A percentile compares a stretch with the other conserved stretches of the same genome.
phyloP scores from a whole-genome alignment of 2,113 vertebrate genomes.

The Pica pica region DNA sequence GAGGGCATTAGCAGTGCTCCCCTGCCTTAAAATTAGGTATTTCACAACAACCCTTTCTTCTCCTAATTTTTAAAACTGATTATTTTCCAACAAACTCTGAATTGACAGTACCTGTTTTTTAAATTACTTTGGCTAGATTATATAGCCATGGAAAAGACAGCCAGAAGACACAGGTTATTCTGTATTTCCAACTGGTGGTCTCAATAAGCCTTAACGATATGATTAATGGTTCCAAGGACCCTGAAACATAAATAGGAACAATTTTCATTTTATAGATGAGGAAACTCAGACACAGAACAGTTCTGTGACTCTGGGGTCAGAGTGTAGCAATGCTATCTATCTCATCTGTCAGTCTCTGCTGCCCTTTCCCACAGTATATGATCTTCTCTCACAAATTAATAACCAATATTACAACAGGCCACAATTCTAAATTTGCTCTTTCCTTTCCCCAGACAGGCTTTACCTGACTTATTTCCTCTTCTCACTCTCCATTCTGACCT shows the following conservation, averaged over 20 bases:
- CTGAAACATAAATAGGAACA: neutral
- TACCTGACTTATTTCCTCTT: slow-evolving; percentile 15
- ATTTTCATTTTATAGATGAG: neutral
- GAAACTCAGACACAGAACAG: neutral
- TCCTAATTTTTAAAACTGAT: neutral
- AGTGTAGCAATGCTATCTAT: neutral
- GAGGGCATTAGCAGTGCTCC: neutral
- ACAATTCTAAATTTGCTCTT: neutral
- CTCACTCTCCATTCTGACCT: neutral
- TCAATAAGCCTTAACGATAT: neutral
- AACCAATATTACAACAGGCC: neutral
- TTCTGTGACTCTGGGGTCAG: neutral
- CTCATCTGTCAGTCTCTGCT: neutral
- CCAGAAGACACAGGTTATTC: neutral
- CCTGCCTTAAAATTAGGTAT: neutral
- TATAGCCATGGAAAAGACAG: neutral
- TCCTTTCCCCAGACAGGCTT: neutral
- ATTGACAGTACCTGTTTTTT: neutral
- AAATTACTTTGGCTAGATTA: neutral
- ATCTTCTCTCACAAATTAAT: slow-evolving; percentile 31
- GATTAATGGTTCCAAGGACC: neutral
- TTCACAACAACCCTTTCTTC: neutral
- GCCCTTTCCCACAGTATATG: neutral
- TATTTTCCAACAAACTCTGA: neutral
- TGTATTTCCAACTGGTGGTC: neutral